A percentile compares a stretch with the other conserved stretches of the same genome.
These are phyloP conservation scores for Agelaius phoeniceus DNA, from an alignment of 2,113 vertebrate species.

Conservation along the genomic window DNA sequence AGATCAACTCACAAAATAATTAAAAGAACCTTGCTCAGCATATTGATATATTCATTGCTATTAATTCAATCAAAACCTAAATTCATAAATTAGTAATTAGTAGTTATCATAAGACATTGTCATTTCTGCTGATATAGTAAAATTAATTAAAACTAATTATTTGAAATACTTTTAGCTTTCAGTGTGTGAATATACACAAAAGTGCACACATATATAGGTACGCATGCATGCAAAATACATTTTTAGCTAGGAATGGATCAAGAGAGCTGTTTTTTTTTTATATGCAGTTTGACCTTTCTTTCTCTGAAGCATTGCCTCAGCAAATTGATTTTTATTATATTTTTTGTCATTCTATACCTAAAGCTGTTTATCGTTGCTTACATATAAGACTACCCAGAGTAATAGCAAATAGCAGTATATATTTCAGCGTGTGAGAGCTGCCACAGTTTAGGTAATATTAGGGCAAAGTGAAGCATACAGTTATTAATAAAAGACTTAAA, in stretches of 20 bases:
- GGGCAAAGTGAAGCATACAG: neutral
- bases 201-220: neutral
- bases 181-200: neutral
- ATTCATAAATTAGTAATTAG: neutral
- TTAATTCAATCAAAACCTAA: neutral
- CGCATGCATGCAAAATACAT: neutral
- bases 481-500: neutral
- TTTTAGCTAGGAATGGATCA: neutral
- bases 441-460: neutral
- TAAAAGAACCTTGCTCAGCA: neutral
- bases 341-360: neutral
- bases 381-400: neutral
- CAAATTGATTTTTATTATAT: neutral
- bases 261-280: rapidly evolving
- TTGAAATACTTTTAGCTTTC: neutral
- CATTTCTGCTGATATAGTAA: neutral
- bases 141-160: neutral
- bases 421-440: neutral
- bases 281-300: neutral
- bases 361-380: neutral
- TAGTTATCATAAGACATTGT: neutral
- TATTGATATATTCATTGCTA: neutral
- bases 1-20: neutral
- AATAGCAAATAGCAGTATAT: neutral
- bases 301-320: neutral